These are phyloP conservation scores for Ciona savignyi DNA, from an alignment of 23 tunicate species.

Conservation along the genomic window DNA sequence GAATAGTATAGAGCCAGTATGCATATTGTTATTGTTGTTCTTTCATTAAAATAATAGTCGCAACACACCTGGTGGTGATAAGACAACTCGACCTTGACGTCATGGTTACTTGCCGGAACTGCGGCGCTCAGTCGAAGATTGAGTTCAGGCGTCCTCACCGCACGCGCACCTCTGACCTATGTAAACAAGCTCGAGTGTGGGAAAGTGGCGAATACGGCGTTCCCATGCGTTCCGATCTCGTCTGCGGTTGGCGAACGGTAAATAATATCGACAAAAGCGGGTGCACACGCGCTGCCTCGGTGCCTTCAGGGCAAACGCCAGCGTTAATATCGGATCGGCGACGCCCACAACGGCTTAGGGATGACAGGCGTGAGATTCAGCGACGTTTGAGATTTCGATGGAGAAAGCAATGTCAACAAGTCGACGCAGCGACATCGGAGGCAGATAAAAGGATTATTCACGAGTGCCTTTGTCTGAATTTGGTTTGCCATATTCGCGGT, in stretches of 20 bases:
- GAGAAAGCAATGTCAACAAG: not conserved
- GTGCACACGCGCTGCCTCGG: constrained; percentile 10
- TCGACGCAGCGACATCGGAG: not conserved
- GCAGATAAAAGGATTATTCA: too few relatives aligned
- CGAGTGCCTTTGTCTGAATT: too few relatives aligned
- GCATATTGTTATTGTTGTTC: too few relatives aligned
- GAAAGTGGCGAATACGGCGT: constrained; percentile 43
- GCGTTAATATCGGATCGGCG: not conserved
- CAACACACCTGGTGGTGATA: too few relatives aligned
- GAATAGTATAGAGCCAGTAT: too few relatives aligned
- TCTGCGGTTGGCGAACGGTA: constrained; percentile 41
- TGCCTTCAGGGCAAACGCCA: constrained; percentile 7
- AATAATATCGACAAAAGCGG: constrained; percentile 27
- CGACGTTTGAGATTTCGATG: not conserved
- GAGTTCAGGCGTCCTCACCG: not conserved
- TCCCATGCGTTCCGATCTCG: constrained; percentile 51
- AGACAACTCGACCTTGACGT: too few relatives aligned
- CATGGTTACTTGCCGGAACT: too few relatives aligned
- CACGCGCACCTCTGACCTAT: constrained; percentile 44
- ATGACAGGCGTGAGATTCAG: not conserved
- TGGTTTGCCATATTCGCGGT: too few relatives aligned
- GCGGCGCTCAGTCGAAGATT: too few relatives aligned
- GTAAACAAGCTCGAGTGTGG: constrained; percentile 74
- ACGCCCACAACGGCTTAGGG: not conserved
- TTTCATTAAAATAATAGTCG: too few relatives aligned